Base-by-base conservation (phyloP, 2,797 vertebrate species). In the Acanthurus leucopareius region DNA sequence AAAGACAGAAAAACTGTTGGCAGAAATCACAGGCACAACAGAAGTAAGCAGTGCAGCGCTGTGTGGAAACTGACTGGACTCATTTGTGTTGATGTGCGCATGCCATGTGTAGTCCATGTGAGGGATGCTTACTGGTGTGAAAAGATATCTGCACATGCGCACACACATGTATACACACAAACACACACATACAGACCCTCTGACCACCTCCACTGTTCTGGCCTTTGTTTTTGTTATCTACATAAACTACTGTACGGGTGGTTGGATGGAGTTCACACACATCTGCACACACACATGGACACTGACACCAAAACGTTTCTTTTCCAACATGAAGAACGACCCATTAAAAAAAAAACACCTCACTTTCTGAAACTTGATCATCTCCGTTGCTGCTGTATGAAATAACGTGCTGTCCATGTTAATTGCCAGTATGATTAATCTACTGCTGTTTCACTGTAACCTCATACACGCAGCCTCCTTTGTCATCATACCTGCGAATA, bases 341-440 rank as follows among this genome's bases (percentile, higher is more conserved):
- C 10, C 13, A 72, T 61, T 80, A 83, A 45, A 35, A 64, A n/a
- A n/a, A n/a, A n/a, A n/a, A n/a, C n/a, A 35, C 57, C 48, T 47
- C 44, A 22, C 1, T 57, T 64, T 58, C 48, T 70, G 85, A 91
- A 87, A 90, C 54, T 2, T 42, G 82, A 89, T 86, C 80, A 81
- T 77, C 58, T 78, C 59, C 69, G 58, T 48, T 76, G 9, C 65
- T 66, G 42, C 52, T 61, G 66, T 83, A 83, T 75, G 38, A 85
- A 89, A 77, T 72, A 58, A 82, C 72, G 57, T 63, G 52, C 77
- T 73, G 77, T 85, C 84, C 63, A 49, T 75, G 75, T 70, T 77
- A 76, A 78, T 51, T 77, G 74, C n/a, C 68, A 60, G 54, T 14
- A 42, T 85, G 75, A 92, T 91, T 89, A 87, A 91, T 90, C 83